Conservation (phyloP, 2,888 invertebrate species). For the Eupithecia subumbrata region DNA sequence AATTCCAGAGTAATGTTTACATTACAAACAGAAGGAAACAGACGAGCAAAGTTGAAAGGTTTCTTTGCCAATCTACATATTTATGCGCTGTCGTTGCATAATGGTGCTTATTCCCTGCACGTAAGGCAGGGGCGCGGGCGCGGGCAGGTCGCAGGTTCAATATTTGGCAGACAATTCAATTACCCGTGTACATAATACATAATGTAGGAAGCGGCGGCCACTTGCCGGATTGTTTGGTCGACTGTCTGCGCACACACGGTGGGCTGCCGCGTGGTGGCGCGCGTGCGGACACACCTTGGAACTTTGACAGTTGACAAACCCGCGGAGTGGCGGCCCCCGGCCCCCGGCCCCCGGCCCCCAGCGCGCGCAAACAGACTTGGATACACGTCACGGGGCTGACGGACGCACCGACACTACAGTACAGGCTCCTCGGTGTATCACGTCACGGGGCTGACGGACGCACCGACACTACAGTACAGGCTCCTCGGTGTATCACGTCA, state of each 20-base stretch:
- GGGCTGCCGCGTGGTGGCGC: conserved; percentile 34
- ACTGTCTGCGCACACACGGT: conserved; percentile 47
- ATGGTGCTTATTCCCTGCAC: conserved; percentile 20
- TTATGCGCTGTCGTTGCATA: conserved; percentile 27
- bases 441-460: no score
- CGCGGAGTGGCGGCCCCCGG: no score
- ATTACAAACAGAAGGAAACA: conserved; percentile 18
- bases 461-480: neutral
- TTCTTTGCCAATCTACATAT: conserved; percentile 39
- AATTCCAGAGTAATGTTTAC: conserved; percentile 16
- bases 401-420: neutral
- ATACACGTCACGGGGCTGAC: no score
- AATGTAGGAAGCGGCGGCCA: conserved; percentile 54
- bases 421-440: no score
- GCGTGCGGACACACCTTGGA: neutral
- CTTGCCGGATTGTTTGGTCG: conserved; percentile 59
- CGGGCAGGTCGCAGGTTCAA: conserved; percentile 39
- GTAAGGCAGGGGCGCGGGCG: neutral
- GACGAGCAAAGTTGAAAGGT: conserved; percentile 27
- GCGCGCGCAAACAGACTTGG: neutral
- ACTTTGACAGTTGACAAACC: neutral
- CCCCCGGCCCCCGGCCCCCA: no score
- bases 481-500: no score
- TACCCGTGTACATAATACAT: conserved; percentile 56
- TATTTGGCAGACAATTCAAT: conserved; percentile 64